Conservation (phyloP, 2,113 vertebrate genomes). For the Hemibagrus wyckioides region DNA sequence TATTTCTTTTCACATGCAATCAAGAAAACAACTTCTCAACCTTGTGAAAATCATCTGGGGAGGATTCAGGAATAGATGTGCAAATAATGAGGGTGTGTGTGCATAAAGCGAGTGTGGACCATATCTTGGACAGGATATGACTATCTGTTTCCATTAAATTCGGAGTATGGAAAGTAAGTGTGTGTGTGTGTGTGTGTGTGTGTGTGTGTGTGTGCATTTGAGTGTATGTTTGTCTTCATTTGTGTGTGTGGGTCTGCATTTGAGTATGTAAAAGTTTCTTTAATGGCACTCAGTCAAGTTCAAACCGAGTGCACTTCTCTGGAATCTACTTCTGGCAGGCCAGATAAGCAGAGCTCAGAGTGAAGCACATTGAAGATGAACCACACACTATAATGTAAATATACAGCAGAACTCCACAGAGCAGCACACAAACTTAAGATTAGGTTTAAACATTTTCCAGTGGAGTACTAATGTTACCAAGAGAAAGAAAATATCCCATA, state of each 20-base stretch:
- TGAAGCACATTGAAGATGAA: constrained; percentile 28
- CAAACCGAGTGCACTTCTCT: constrained; percentile 41
- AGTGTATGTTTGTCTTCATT: background rate
- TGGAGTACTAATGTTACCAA: background rate
- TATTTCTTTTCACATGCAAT: constrained; percentile 11
- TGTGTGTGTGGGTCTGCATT: background rate
- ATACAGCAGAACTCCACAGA: background rate
- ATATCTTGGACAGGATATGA: constrained; percentile 13
- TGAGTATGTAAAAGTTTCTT: constrained; percentile 40
- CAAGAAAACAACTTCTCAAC: constrained; percentile 34
- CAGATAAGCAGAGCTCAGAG: constrained; percentile 46
- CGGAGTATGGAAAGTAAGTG: background rate
- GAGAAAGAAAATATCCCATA: background rate
- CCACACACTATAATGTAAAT: background rate
- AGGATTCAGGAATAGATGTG: constrained; percentile 20
- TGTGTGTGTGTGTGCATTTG: constrained; percentile 1
- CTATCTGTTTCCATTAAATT: constrained; percentile 15
- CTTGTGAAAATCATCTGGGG: constrained; percentile 28
- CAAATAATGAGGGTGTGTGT: constrained; percentile 3
- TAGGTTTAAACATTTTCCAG: background rate
- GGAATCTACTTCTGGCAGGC: constrained; percentile 46
- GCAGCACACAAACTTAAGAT: background rate
- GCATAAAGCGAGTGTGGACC: constrained; percentile 1
- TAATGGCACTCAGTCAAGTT: constrained; percentile 47
- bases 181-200: background rate